phyloP scores from a whole-genome alignment of 2,797 vertebrate genomes.

The Gambelia wislizenii region DNA sequence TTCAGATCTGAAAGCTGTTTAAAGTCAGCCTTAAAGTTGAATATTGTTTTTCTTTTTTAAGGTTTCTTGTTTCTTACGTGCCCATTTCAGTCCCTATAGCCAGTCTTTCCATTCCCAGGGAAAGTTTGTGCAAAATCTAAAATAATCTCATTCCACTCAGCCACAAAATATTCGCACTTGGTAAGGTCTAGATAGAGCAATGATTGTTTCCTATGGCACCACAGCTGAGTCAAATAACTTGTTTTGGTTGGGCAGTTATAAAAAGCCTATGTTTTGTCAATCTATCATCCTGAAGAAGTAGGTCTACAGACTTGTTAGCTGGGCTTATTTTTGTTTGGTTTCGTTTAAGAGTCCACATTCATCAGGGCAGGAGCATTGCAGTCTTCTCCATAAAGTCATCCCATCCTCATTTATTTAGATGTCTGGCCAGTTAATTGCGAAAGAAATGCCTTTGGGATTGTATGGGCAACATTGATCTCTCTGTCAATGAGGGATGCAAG shows the following conservation, averaged over 20 bases:
- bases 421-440: constrained; percentile 48
- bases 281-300: constrained; percentile 64
- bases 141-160: constrained; percentile 61
- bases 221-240: constrained; percentile 58
- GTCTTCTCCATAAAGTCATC: constrained; percentile 29
- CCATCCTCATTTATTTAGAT: constrained; percentile 49
- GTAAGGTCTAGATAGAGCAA: constrained; percentile 68
- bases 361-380: background rate
- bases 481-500: constrained; percentile 35
- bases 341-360: constrained; percentile 53
- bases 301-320: constrained; percentile 62
- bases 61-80: constrained; percentile 39
- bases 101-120: constrained; percentile 52
- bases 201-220: constrained; percentile 70
- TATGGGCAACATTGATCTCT: background rate
- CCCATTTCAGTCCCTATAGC: constrained; percentile 35
- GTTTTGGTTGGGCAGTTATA: constrained; percentile 71
- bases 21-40: background rate
- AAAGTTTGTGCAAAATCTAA: constrained; percentile 65
- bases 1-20: constrained; percentile 29
- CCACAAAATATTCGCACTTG: constrained; percentile 58
- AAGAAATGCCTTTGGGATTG: constrained; percentile 41
- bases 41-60: background rate
- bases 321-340: constrained; percentile 40
- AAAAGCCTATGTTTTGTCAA: constrained; percentile 72